Base-by-base conservation (phyloP, 1,140 invertebrate genomes). In the Drosophila saltans region DNA sequence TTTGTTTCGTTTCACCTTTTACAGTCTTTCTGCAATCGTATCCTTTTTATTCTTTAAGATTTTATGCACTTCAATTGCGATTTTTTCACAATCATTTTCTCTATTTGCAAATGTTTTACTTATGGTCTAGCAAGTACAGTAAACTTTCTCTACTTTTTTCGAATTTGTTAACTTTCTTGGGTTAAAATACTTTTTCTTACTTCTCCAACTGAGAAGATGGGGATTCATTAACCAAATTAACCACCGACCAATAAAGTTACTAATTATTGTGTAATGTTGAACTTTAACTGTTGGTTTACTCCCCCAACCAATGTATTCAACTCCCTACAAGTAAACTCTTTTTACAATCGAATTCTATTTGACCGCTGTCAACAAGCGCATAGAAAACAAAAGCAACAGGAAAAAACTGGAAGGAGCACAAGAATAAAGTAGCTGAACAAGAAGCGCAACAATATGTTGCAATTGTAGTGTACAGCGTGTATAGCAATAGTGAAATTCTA, bases 361-460 rank as follows among this genome's bases (percentile, higher is more conserved):
- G 60, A 40, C 58, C 63, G 62, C 71, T 80, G 71, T 78, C 81
- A 81, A 75, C 78, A 72, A 78, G 68, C 21, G 48, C 70, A 67
- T 80, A 43, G 69, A 71, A 36, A 78, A 69, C 52, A 66, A 45
- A 16, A 65, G 43, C 63, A 70, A 26, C 43, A 66, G 59, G 52
- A 68, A 68, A 66, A 72, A 36, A 58, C 33, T 10, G 48, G 6
- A 5, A 36, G 33, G 33, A 36, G 33, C 10, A 21, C 33, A 45
- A 30, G 33, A 6, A 24, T 10, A 52, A 52, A 8, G 39, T 9
- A 33, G 59, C 24, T 65, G 41, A 75, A 57, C 52, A 76, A 69
- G 48, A 66, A 71, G 69, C 48, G 69, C 76, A 78, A 89, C 84
- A 88, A 80, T 88, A 80, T 88, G 83, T 88, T 82, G 66, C 68